A percentile compares a stretch with the other conserved stretches of the same genome.
phyloP scores from a whole-genome alignment of 92 coral and sea anemone genomes.

The Epizoanthus fatuus region DNA sequence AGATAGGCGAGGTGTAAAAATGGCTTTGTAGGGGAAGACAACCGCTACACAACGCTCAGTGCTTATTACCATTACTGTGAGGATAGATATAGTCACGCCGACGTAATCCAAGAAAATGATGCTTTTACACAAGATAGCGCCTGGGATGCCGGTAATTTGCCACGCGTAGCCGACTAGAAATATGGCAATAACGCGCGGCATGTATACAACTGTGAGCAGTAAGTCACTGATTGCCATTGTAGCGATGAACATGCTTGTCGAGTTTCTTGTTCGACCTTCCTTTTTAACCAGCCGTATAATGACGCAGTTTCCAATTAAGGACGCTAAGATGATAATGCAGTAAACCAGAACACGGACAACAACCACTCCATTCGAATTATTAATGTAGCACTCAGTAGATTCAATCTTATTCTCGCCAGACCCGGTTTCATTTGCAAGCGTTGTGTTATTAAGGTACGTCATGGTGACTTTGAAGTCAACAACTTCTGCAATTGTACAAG shows the following conservation, averaged over 20 bases:
- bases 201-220: slow-evolving; percentile 61
- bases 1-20: slow-evolving; percentile 45
- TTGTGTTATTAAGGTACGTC: not conserved
- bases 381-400: not conserved
- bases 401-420: not conserved
- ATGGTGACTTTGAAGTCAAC: not conserved
- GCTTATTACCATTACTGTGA: slow-evolving; percentile 77
- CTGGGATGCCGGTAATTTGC: slow-evolving; percentile 54
- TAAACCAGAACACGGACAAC: slow-evolving; percentile 55
- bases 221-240: slow-evolving; percentile 73
- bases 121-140: slow-evolving; percentile 49
- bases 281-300: slow-evolving; percentile 53
- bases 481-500: not conserved
- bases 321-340: slow-evolving; percentile 51
- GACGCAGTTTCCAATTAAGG: slow-evolving; percentile 65
- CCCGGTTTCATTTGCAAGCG: not conserved
- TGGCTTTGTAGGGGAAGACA: slow-evolving; percentile 48
- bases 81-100: slow-evolving; percentile 48
- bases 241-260: slow-evolving; percentile 66
- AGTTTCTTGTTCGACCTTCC: slow-evolving; percentile 49
- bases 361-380: slow-evolving; percentile 7
- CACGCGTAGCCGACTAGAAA: slow-evolving; percentile 64
- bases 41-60: slow-evolving; percentile 77
- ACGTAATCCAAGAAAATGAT: slow-evolving; percentile 64
- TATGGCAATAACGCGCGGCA: slow-evolving; percentile 71